Base-by-base conservation (phyloP, 2,113 vertebrate genomes). In the Poecile atricapillus region DNA sequence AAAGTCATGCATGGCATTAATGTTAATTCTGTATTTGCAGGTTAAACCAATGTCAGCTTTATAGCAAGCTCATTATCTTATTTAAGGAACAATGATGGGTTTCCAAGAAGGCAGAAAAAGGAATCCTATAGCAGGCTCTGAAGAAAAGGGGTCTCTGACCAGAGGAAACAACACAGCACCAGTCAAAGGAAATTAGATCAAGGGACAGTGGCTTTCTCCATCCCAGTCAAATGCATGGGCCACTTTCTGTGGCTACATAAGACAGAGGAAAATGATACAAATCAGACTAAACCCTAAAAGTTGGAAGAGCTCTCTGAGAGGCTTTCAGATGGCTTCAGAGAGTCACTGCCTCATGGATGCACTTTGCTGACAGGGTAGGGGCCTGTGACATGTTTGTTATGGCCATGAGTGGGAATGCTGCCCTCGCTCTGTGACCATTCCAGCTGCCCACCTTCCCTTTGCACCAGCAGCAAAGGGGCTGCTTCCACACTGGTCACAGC, bases 1-100 rank as follows among this genome's bases (percentile, higher is more conserved):
- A 91, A 67, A 91, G 79, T 71, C 63, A 70, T 70, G 59, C 74
- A 93, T 81, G 49, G 22, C 44, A 93, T 97, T 96, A 94, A 87
- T 62, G 77, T 81, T 93, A 87, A 95, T 91, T 84, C 67, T 71
- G 55, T 44, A 43, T 94, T 60, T 68, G 43, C 74, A 93, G 88
- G 53, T 67, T 74, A 85, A 58, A 74, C 47, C 56, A 44, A 64
- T 74, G 56, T 55, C 53, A 52, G 81, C 91, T 87, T 85, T 47
- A 79, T 8, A 82, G 43, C n/a, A 85, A 93, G 69, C 56, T 87
- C 86, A 80, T 94, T 91, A 59, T 87, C 77, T 83, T 87, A 63
- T 50, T 92, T 96, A 81, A 8, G 2, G 79, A 90, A 41, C 69
- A 88, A 71, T 69, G 41, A 74, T 35, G 43, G 43, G 59, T 83